Evolutionary conservation across 2,888 invertebrate genomes (phyloP).

Genomic region (Rhamphomyia laevipes): DNA sequence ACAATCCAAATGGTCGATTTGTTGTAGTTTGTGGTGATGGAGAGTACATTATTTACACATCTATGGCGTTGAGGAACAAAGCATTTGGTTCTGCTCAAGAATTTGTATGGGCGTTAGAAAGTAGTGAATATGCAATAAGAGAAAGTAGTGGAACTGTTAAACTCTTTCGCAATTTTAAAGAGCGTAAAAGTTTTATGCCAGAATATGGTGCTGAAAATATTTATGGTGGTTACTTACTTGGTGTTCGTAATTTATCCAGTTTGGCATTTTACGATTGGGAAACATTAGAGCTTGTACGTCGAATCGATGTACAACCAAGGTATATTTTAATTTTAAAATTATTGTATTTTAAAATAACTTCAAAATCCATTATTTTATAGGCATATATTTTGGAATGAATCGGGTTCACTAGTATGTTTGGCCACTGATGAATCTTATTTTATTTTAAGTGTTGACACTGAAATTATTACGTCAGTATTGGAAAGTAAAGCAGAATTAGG

Average conservation of each 20-base stretch:
- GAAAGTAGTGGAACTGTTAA: conserved; percentile 85
- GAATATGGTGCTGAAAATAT: conserved; percentile 97
- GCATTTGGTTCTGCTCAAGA: conserved; percentile 97
- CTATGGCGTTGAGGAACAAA: conserved; percentile 97
- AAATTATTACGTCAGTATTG: conserved; percentile 63
- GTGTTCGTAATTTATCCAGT: conserved; percentile 84
- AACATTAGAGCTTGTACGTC: conserved; percentile 73
- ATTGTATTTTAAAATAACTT: too few relatives aligned
- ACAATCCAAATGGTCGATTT: conserved; percentile 93
- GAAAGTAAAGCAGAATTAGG: conserved; percentile 66
- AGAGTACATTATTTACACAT: conserved; percentile 99
- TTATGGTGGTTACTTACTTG: conserved; percentile 81
- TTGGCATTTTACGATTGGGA: conserved; percentile 98
- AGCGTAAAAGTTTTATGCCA: conserved; percentile 88
- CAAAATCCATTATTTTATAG: conserved; percentile 26
- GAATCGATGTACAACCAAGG: conserved; percentile 90
- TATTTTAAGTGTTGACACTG: conserved; percentile 77
- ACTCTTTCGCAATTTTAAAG: conserved; percentile 97
- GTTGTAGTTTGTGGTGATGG: conserved; percentile 97
- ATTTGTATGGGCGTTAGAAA: conserved; percentile 97
- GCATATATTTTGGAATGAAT: conserved; percentile 95
- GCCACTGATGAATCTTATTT: conserved; percentile 94
- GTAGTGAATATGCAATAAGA: conserved; percentile 80
- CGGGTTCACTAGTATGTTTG: conserved; percentile 82
- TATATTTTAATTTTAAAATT: conserved; percentile 5